phyloP scores from a whole-genome alignment of 2,797 vertebrate species.

The Anas acuta region DNA sequence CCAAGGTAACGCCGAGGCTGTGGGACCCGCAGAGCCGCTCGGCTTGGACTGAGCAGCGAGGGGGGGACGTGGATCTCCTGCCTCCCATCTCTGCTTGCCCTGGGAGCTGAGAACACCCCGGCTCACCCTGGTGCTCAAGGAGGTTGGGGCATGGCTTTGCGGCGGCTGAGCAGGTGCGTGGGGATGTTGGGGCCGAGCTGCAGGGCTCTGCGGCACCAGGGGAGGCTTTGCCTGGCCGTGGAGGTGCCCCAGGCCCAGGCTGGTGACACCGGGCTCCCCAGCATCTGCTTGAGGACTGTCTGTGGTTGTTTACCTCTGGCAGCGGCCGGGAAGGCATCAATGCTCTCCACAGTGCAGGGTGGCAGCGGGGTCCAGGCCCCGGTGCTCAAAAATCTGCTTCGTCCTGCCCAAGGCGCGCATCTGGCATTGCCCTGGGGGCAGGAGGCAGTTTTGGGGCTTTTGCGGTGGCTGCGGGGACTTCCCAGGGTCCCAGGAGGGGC shows the following conservation, averaged over 20 bases:
- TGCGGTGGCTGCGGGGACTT: neutral
- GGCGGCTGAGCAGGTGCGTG: neutral
- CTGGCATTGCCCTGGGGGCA: neutral
- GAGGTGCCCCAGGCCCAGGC: neutral
- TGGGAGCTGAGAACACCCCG: neutral
- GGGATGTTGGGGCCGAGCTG: neutral
- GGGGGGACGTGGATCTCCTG: neutral
- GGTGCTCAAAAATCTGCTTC: neutral
- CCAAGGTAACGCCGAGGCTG: accelerated
- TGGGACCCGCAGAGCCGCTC: neutral
- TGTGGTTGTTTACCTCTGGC: neutral
- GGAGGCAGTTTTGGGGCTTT: neutral
- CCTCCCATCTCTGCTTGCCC: accelerated
- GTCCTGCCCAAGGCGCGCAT: accelerated
- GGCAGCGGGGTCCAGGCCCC: neutral
- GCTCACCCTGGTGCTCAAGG: accelerated
- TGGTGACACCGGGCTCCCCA: neutral
- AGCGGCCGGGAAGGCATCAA: accelerated
- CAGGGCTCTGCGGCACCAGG: accelerated
- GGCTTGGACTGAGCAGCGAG: neutral
- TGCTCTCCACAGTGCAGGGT: neutral
- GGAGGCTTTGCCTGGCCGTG: too few relatives aligned
- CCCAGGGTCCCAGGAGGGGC: neutral
- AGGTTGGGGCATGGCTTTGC: neutral
- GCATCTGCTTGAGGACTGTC: neutral